phyloP scores from a whole-genome alignment of 2,888 invertebrate species.

The Macrophya annulata region DNA sequence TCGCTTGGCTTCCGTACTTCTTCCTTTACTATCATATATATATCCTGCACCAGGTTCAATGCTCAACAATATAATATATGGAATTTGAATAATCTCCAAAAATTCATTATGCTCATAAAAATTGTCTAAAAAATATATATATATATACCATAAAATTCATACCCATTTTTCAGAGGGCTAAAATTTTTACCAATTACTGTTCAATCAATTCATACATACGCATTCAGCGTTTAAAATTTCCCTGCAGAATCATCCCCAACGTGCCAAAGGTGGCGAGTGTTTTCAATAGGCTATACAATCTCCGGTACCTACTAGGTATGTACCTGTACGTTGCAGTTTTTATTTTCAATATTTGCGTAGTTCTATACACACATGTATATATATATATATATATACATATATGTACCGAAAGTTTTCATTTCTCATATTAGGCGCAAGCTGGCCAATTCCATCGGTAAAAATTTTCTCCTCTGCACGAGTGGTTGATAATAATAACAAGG shows the following conservation, averaged over 20 bases:
- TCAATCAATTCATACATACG: neutral
- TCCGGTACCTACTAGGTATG: neutral
- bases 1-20: conserved; percentile 25
- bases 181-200: neutral
- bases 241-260: neutral
- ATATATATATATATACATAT: neutral
- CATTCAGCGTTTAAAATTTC: neutral
- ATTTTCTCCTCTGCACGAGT: neutral
- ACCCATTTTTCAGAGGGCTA: neutral
- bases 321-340: neutral
- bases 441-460: neutral
- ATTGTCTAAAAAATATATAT: neutral
- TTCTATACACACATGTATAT: neutral
- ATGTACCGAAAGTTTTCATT: neutral
- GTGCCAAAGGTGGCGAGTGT: neutral
- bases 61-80: neutral
- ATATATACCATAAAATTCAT: too few relatives aligned
- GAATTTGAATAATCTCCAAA: neutral
- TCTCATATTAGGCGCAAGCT: neutral
- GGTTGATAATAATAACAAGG: neutral
- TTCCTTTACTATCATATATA: neutral
- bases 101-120: neutral
- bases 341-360: conserved; percentile 3
- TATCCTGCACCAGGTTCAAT: conserved; percentile 4
- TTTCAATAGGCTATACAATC: neutral